Evolutionary conservation across 2,113 vertebrate genomes (phyloP).

Genomic region (Hipposideros armiger): DNA sequence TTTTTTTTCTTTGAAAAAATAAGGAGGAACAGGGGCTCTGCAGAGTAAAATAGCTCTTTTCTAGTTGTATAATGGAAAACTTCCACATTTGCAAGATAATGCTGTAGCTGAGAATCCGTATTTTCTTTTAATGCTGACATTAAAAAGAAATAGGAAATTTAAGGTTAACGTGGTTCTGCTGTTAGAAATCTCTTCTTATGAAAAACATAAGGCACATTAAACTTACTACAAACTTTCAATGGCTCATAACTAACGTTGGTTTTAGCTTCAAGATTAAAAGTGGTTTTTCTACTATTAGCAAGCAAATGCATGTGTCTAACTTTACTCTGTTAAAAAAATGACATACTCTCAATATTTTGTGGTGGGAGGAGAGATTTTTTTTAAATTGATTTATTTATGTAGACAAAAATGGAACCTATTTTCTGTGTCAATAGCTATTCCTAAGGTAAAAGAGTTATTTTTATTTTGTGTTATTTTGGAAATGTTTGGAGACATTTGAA

Average conservation of each 20-base stretch:
- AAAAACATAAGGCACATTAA: conserved; percentile 65
- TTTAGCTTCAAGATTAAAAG: conserved; percentile 61
- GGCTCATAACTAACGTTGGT: conserved; percentile 63
- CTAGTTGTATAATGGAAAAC: not conserved
- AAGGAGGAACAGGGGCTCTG: not conserved
- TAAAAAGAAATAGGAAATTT: conserved; percentile 65
- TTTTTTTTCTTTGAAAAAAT: conserved; percentile 16
- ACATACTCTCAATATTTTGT: not conserved
- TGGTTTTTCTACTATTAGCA: conserved; percentile 24
- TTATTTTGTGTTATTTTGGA: conserved; percentile 18
- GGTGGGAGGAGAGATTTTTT: not conserved
- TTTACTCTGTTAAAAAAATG: conserved; percentile 17
- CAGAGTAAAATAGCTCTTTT: conserved; percentile 36
- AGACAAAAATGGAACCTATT: not conserved
- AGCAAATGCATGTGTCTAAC: conserved; percentile 28
- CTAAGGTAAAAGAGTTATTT: conserved; percentile 5
- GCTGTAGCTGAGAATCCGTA: conserved; percentile 43
- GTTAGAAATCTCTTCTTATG: conserved; percentile 45
- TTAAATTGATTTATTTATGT: conserved; percentile 15
- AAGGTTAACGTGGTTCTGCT: conserved; percentile 52
- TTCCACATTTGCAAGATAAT: conserved; percentile 42
- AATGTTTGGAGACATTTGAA: not conserved
- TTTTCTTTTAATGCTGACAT: conserved; percentile 57
- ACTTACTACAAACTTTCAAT: conserved; percentile 46
- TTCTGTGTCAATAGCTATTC: not conserved